Base-by-base conservation (phyloP, 2,113 vertebrate species). In the Poecile atricapillus region DNA sequence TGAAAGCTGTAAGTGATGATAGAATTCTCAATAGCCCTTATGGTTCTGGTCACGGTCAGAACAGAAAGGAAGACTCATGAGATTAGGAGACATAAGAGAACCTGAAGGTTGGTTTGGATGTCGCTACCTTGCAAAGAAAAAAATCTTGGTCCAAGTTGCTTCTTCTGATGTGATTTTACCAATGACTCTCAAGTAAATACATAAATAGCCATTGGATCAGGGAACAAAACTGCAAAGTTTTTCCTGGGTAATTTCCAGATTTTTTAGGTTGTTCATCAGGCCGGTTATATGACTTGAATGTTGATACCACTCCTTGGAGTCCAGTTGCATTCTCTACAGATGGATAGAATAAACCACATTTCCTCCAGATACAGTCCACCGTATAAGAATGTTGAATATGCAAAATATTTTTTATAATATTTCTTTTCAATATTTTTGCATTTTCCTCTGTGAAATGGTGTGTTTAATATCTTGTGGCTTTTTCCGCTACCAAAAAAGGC, bases 1-100 rank as follows among this genome's bases (percentile, higher is more conserved):
- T 0, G 0, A 49, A 70, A 81, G 20, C 20, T 64, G 12, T 17
- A 53, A 30, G 4, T 30, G 5, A 1, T 78, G 17, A 35, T 1
- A 28, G 3, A 17, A 18, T 71, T 82, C 25, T 83, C 2, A 24
- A 16, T 18, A 71, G 3, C 13, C 7, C 35, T 50, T 55, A 7
- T 31, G 7, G 10, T 50, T 83, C 23, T 80, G 30, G 12, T 14
- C 12, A 27, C 35, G 68, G 9, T 3, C 15, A 58, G 33, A 86
- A 53, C 2, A 14, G 33, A 73, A 68, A 50, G 11, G 10, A 76
- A 31, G 27, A 47, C 18, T 59, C 6, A 6, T 43, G 35, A 67
- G 2, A 22, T 55, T 13, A 67, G 37, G 41, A 70, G 23, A 79
- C 79, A 21, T 21, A 11, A 92, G 43, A 27, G 19, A 67, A 79